Evolutionary conservation across 2,797 vertebrate species (phyloP), one percentile per base, ranked within the genome.

Genomic region (Tragopan temminckii): DNA sequence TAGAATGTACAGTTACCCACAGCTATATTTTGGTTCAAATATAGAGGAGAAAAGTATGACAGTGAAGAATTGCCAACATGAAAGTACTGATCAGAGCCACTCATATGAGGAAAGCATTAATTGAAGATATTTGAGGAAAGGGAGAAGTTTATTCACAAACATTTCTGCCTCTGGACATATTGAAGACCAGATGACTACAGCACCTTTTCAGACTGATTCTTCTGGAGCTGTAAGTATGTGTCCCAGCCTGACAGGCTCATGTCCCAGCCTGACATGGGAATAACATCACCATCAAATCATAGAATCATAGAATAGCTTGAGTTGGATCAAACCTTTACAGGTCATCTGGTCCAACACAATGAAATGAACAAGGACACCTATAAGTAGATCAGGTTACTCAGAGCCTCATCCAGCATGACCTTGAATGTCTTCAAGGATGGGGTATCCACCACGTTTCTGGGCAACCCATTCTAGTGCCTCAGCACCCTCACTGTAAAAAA

Each of bases 201-300:
- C 2, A 8, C 8, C 25, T 55, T 66, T 82, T 23, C 76, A 82
- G 25, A 21, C 2, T 46, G 14, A 6, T 24, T 83, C 77, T 77
- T 69, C 43, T 40, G 23, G 3, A 62, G 13, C 20, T 58, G 7
- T 57, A 25, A 64, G 25, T 0, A 0, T 19, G 80, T 9, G 11
- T 48, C 7, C 18, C 52, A 75, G 35, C 5, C 50, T 83, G 50
- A 20, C 14, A 64, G 40, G 36, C 46, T 48, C 21, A 83, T 13
- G 10, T 64, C 8, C 20, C 43, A 75, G 27, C 4, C 52, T 83
- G 45, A 18, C 14, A 66, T 25, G 23, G 8, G 48, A 23, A 52
- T 74, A 64, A 64, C 0, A 0, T 3, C 3, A 3, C 18, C 1
- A 53, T 18, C 27, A 53, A 31, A 53, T 53, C 27, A 53, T 31